Base-by-base conservation (phyloP, 1,140 invertebrate genomes). In the Drosophila guanche region DNA sequence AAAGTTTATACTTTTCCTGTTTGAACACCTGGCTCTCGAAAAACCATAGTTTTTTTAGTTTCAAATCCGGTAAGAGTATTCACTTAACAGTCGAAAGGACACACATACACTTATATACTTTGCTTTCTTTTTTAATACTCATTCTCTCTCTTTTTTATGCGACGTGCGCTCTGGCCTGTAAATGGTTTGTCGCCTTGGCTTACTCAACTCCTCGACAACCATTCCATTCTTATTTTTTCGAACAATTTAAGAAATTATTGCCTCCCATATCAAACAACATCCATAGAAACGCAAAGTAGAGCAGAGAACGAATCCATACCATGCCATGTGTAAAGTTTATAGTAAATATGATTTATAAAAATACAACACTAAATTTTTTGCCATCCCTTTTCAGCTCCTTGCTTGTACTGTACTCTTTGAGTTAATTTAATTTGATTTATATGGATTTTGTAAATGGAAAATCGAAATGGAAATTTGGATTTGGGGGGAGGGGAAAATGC, bases 351-450 rank as follows among this genome's bases (percentile, higher is more conserved):
- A 81, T 62, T 70, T 80, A 63, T 74, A 77, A 86, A 86, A 85
- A 75, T 77, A 66, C 54, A 74, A 58, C 68, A 70, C 76, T 84
- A 80, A 51, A 79, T 79, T 71, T 78, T 20, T 20, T 20, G 16
- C 16, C 0, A 20, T 20, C 16, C 16, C 16, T 20, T 20, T 0
- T 20, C 16, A 20, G 66, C 59, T 54, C 41, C 55, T 65, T n/a
- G 40, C 58, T 20, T 20, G 25, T 23, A n/a, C 40, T 4, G 1
- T 61, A 20, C 46, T 56, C 53, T 65, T 63, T 63, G 77, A 85
- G 68, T 85, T 86, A 88, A 86, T 85, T 85, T 85, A 63, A 70
- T 77, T 81, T 85, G 83, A 85, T 85, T 85, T 86, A 85, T 86
- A 76, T 51, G 76, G 63, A 62, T 62, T 68, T 33, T 22, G 42